Evolutionary conservation across 2,888 invertebrate genomes (phyloP).

Genomic region (Sussaba pulchella): DNA sequence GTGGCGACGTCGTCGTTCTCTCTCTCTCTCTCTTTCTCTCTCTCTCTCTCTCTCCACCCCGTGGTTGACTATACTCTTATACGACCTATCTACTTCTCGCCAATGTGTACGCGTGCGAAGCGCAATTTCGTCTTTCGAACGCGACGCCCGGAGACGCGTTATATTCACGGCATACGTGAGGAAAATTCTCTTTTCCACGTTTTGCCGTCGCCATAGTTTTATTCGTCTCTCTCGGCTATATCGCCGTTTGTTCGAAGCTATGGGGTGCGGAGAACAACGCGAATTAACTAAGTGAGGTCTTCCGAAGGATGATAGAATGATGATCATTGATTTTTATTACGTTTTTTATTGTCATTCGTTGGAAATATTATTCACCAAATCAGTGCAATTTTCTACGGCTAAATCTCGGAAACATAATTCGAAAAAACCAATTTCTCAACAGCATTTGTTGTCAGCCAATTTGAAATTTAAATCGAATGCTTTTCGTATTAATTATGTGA

Average conservation of each 20-base stretch:
- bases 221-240: background rate
- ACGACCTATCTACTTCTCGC: slow-evolving; percentile 54
- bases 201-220: background rate
- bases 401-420: background rate
- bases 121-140: slow-evolving; percentile 36
- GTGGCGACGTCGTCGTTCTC: slow-evolving; percentile 67
- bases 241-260: slow-evolving; percentile 15
- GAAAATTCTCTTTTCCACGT: slow-evolving; percentile 50
- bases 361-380: background rate
- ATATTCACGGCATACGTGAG: slow-evolving; percentile 56
- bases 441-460: background rate
- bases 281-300: background rate
- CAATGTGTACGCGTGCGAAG: slow-evolving; percentile 60
- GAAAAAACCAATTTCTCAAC: background rate
- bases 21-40: slow-evolving; percentile 9
- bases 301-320: background rate
- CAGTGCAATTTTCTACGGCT: background rate
- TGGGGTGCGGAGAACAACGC: slow-evolving; percentile 7
- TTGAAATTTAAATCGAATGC: background rate
- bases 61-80: slow-evolving; percentile 31
- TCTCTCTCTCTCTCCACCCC: too few species aligned
- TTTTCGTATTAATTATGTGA: background rate
- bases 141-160: slow-evolving; percentile 47
- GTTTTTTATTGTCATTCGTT: too few species aligned
- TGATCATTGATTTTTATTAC: background rate